Evolutionary conservation across 2,888 invertebrate species (phyloP).

Genomic region (Platypus cylindrus): DNA sequence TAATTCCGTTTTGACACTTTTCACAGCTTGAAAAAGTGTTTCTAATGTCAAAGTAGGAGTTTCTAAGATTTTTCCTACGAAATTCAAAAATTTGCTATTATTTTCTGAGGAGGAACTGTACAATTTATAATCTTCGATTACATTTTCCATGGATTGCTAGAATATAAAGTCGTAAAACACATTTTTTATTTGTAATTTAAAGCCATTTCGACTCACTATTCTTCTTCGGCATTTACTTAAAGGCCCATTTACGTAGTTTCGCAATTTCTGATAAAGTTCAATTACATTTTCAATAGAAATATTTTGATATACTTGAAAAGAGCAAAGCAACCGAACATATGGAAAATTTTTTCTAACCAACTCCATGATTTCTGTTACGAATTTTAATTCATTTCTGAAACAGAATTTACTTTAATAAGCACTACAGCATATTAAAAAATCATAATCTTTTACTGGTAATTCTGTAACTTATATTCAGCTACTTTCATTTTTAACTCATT

Average conservation of each 20-base stretch:
- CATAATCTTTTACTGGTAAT: slow-evolving; percentile 14
- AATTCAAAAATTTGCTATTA: slow-evolving; percentile 14
- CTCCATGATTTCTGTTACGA: slow-evolving; percentile 14
- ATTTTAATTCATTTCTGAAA: slow-evolving; percentile 9
- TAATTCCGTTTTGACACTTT: slow-evolving; percentile 15
- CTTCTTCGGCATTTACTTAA: slow-evolving; percentile 15
- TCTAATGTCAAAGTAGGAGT: slow-evolving; percentile 11
- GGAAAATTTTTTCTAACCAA: slow-evolving; percentile 14
- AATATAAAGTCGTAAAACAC: slow-evolving; percentile 7
- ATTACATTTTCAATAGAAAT: slow-evolving; percentile 16
- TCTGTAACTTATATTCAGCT: slow-evolving; percentile 15
- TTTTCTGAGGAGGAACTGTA: slow-evolving; percentile 11
- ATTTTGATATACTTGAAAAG: slow-evolving; percentile 17
- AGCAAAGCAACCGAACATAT: slow-evolving; percentile 14
- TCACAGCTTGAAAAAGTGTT: slow-evolving; percentile 13
- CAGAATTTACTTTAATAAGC: background rate
- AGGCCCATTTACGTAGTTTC: slow-evolving; percentile 17
- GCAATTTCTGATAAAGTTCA: slow-evolving; percentile 18
- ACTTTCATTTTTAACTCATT: slow-evolving; percentile 16
- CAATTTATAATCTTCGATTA: slow-evolving; percentile 12
- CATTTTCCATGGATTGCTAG: slow-evolving; percentile 17
- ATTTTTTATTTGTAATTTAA: background rate
- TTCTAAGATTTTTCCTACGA: slow-evolving; percentile 14
- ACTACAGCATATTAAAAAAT: background rate
- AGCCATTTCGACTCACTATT: slow-evolving; percentile 15